Evolutionary conservation across 2,888 invertebrate species (phyloP), one percentile per base, ranked within the genome.

Genomic region (Nipponacmea schrenckii): DNA sequence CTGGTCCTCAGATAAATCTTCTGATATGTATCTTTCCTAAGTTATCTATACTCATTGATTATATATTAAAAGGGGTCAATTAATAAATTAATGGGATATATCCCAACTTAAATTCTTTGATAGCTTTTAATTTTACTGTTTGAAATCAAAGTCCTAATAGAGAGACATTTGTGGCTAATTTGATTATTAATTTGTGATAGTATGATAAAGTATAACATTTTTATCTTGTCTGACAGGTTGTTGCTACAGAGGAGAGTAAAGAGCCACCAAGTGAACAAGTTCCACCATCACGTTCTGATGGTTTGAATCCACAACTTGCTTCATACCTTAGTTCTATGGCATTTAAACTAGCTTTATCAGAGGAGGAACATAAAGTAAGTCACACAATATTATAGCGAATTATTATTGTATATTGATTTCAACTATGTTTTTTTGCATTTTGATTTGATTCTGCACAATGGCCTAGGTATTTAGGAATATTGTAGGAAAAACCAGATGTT

Each of bases 251-350:
- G 74, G 81, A 86, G 68, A 83, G 80, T 65, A 75, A 74, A 50
- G 83, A 83, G 8, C 87, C 86, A 26, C 87, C 87, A 7, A 85
- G 86, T 80, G 87, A 87, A 73, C 80, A 80, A 64, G 74, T 80
- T 0, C 80, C 80, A 7, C 79, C 84, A 1, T 71, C 74, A n/a
- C 77, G 86, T 46, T 39, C 80, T 27, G 88, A 88, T 77, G 86
- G 85, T 12, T 69, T 88, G 20, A 85, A 85, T 70, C 75, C 77
- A 63, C 75, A 79, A 2, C 78, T 88, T 27, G 83, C 85, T 15
- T 72, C 79, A 27, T 85, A 87, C 70, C 80, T 88, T 69, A 83
- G 81, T 72, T 72, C 74, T 10, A 72, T 86, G 20, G 85, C 85
- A 62, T 84, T 83, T 73, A 87, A 85, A 71, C 80, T 88, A n/a